A percentile compares a stretch with the other conserved stretches of the same genome.
Evolutionary conservation across 1,140 invertebrate species (phyloP).

Genomic region (Drosophila obscura): DNA sequence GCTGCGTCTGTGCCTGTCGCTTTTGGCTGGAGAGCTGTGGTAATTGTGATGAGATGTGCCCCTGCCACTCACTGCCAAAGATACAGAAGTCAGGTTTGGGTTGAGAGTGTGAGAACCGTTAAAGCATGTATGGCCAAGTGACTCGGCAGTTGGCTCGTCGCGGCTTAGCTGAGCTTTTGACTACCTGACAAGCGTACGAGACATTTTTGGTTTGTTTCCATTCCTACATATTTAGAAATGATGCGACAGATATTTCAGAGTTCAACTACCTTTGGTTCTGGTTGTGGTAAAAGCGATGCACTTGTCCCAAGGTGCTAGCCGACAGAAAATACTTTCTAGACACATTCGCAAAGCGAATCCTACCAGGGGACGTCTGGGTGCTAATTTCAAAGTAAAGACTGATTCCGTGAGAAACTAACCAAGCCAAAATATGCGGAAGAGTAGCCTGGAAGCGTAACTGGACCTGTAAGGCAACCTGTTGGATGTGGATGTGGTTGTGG

Average conservation of each 20-base stretch:
- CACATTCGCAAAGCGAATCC: neutral
- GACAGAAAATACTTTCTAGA: neutral
- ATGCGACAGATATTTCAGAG: slow-evolving; percentile 68
- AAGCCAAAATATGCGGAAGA: slow-evolving; percentile 73
- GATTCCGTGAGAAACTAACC: slow-evolving; percentile 48
- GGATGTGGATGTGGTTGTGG: slow-evolving; percentile 64
- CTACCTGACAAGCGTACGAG: slow-evolving; percentile 24
- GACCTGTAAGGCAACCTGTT: slow-evolving; percentile 63
- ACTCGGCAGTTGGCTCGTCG: slow-evolving; percentile 56
- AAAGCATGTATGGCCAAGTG: slow-evolving; percentile 51
- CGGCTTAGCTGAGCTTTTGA: slow-evolving; percentile 26
- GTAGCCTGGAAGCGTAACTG: slow-evolving; percentile 58
- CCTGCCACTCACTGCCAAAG: slow-evolving; percentile 64
- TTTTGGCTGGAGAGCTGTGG: slow-evolving; percentile 32
- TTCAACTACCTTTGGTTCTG: slow-evolving; percentile 49
- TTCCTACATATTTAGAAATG: slow-evolving; percentile 63
- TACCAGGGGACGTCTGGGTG: neutral
- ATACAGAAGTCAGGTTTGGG: slow-evolving; percentile 59
- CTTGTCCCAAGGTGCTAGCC: neutral
- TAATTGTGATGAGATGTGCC: slow-evolving; percentile 55
- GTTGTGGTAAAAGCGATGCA: neutral
- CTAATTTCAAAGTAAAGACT: neutral
- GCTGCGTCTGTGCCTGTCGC: slow-evolving; percentile 27
- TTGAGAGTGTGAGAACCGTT: slow-evolving; percentile 77
- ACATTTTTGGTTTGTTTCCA: slow-evolving; percentile 43